Evolutionary conservation across 1,140 invertebrate genomes (phyloP).

Genomic region (Cotesia vestalis): DNA sequence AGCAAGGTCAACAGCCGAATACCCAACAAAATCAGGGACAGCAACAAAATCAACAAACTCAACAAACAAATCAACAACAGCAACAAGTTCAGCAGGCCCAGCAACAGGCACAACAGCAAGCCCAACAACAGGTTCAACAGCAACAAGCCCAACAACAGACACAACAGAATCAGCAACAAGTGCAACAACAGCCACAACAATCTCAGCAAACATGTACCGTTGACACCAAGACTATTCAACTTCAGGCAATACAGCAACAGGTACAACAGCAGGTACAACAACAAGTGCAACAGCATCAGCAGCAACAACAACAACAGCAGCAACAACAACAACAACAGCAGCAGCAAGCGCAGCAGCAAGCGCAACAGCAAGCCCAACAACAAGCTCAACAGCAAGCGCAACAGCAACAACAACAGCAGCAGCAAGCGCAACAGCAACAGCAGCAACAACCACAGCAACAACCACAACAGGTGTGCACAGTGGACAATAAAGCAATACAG

Average conservation of each 20-base stretch:
- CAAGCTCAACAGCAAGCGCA: conserved; percentile 55
- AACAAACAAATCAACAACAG: conserved; percentile 54
- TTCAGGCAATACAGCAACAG: conserved; percentile 46
- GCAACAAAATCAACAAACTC: conserved; percentile 57
- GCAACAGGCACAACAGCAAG: conserved; percentile 48
- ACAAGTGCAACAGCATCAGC: conserved; percentile 52
- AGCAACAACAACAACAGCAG: conserved; percentile 46
- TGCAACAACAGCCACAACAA: conserved; percentile 44
- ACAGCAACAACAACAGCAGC: conserved; percentile 52
- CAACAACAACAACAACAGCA: conserved; percentile 52
- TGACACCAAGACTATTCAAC: conserved; percentile 52
- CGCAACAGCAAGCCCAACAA: conserved; percentile 52
- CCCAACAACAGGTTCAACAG: conserved; percentile 43
- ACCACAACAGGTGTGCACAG: conserved; percentile 60
- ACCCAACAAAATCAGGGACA: conserved; percentile 32
- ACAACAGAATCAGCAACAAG: conserved; percentile 41
- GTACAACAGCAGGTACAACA: conserved; percentile 54
- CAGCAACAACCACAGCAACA: conserved; percentile 62
- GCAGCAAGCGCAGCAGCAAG: conserved; percentile 50
- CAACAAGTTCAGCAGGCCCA: conserved; percentile 37
- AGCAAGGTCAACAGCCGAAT: conserved; percentile 56
- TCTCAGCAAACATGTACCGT: conserved; percentile 52
- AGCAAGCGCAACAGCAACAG: conserved; percentile 55
- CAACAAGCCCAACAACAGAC: conserved; percentile 47
- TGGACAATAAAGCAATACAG: conserved; percentile 65